Evolutionary conservation across 1,140 invertebrate genomes (phyloP).

Genomic region (Solen grandis): DNA sequence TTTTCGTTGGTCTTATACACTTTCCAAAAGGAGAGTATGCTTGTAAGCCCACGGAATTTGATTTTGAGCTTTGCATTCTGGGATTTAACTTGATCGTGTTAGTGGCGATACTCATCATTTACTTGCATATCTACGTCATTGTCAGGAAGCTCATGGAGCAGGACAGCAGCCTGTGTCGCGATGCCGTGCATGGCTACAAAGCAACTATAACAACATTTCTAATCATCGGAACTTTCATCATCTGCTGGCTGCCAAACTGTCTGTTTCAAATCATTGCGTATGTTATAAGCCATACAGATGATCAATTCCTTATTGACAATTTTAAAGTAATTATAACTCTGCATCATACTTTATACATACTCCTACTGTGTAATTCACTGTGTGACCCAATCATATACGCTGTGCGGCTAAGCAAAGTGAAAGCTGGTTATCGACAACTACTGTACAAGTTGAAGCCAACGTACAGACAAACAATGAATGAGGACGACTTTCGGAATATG

Average conservation of each 20-base stretch:
- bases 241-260: conserved; percentile 86
- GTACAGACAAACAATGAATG: neutral
- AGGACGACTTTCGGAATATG: neutral
- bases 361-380: conserved; percentile 85
- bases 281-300: neutral
- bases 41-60: conserved; percentile 78
- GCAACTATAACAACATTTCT: conserved; percentile 86
- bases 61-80: conserved; percentile 69
- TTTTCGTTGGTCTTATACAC: conserved; percentile 57
- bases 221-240: conserved; percentile 86
- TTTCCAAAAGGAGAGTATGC: neutral
- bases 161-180: conserved; percentile 28
- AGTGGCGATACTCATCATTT: conserved; percentile 58
- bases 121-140: conserved; percentile 53
- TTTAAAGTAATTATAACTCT: conserved; percentile 57
- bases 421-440: conserved; percentile 62
- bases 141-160: neutral
- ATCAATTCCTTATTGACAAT: neutral
- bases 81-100: conserved; percentile 81
- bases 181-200: conserved; percentile 82
- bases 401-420: conserved; percentile 84
- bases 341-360: conserved; percentile 70
- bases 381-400: conserved; percentile 88
- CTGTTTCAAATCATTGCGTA: conserved; percentile 69
- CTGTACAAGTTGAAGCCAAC: neutral